Conservation (phyloP, 2,797 vertebrate species). For the Crocodylus rhombifer region DNA sequence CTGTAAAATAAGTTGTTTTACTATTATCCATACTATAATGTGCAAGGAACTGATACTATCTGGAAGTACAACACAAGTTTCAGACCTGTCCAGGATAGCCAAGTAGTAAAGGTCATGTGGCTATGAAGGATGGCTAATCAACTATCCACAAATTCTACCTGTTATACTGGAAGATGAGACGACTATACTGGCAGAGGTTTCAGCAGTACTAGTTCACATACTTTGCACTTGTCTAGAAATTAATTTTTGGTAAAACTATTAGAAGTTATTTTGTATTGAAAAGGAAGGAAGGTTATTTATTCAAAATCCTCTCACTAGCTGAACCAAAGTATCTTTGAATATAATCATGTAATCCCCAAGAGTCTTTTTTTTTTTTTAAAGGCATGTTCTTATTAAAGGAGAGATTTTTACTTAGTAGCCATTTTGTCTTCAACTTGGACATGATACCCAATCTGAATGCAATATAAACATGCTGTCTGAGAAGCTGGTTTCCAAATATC, state of each 20-base stretch:
- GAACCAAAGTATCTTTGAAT: conserved; percentile 16
- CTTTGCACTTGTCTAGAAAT: not conserved
- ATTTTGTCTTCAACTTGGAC: conserved; percentile 78
- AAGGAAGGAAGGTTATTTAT: not conserved
- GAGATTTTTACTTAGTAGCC: conserved; percentile 75
- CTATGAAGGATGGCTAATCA: not conserved
- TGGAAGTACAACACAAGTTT: conserved; percentile 44
- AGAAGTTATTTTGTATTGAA: conserved; percentile 42
- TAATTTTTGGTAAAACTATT: not conserved
- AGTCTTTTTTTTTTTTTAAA: not conserved
- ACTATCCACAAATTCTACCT: not conserved
- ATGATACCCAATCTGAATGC: conserved; percentile 68
- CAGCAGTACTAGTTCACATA: not conserved
- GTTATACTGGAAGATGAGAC: not conserved
- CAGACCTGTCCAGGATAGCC: not conserved
- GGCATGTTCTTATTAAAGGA: conserved; percentile 54
- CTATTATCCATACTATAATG: conserved; percentile 21
- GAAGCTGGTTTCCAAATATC: conserved; percentile 40
- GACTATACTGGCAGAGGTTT: conserved; percentile 21
- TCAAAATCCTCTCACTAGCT: not conserved
- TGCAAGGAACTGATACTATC: not conserved
- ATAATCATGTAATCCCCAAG: not conserved
- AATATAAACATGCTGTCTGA: conserved; percentile 71
- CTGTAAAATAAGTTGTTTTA: not conserved
- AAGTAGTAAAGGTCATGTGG: not conserved